phyloP scores from a whole-genome alignment of 1,140 invertebrate species.

The Agrilus planipennis region DNA sequence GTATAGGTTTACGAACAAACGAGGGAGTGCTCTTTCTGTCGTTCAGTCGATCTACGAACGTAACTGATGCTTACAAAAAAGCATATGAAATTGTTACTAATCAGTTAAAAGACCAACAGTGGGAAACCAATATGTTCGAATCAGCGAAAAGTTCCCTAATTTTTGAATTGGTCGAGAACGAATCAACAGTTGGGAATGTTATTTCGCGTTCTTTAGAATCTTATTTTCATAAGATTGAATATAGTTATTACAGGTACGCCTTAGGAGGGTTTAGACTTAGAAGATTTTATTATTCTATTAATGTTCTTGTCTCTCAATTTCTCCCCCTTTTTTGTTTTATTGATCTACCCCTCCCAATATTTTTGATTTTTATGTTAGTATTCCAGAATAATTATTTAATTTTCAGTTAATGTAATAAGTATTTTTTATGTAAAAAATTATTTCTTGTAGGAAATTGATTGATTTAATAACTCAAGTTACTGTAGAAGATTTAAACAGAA shows the following conservation, averaged over 20 bases:
- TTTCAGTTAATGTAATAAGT: no score
- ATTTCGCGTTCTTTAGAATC: conserved; percentile 56
- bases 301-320: no score
- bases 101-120: conserved; percentile 48
- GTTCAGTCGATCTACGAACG: conserved; percentile 62
- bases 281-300: no score
- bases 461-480: conserved; percentile 54
- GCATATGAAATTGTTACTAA: conserved; percentile 50
- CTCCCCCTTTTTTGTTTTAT: no score
- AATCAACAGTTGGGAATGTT: conserved; percentile 63
- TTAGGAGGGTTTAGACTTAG: neutral
- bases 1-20: conserved; percentile 45
- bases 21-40: conserved; percentile 60
- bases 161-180: conserved; percentile 69
- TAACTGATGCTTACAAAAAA: conserved; percentile 64
- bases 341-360: no score
- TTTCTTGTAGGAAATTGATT: conserved; percentile 44
- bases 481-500: conserved; percentile 46
- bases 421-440: no score
- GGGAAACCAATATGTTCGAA: conserved; percentile 63
- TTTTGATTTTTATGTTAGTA: no score
- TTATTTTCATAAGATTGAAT: conserved; percentile 55
- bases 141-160: conserved; percentile 75
- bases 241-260: conserved; percentile 56
- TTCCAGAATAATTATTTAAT: no score